phyloP scores from a whole-genome alignment of 2,113 vertebrate genomes.

The Glareola pratincola region DNA sequence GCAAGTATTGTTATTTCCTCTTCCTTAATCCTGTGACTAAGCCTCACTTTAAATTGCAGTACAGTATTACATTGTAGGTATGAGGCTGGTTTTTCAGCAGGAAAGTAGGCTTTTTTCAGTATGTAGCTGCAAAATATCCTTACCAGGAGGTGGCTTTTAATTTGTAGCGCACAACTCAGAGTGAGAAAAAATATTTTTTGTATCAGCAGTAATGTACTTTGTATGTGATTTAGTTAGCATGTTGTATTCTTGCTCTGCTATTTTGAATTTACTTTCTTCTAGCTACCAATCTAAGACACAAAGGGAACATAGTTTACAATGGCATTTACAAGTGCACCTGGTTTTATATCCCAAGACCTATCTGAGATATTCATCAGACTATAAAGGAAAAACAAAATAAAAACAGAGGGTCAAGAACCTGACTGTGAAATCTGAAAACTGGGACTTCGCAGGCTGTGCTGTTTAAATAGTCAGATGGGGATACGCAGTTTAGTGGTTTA shows the following conservation, averaged over 20 bases:
- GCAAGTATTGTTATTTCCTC: constrained; percentile 10
- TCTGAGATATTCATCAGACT: neutral
- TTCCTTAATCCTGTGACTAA: neutral
- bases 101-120: neutral
- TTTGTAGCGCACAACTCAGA: neutral
- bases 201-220: neutral
- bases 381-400: neutral
- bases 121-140: neutral
- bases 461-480: neutral
- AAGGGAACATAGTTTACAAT: neutral
- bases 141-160: neutral
- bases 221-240: neutral
- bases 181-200: neutral
- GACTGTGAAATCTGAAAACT: neutral
- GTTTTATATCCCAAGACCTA: neutral
- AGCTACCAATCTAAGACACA: neutral
- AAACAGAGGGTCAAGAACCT: neutral
- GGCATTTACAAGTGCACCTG: neutral
- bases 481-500: neutral
- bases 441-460: neutral
- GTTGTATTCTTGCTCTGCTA: neutral
- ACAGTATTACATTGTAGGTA: neutral
- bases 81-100: neutral
- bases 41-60: neutral
- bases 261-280: neutral